These are phyloP conservation scores for Ariopsis seemanni DNA, from an alignment of 2,113 vertebrate species.

Conservation along the genomic window DNA sequence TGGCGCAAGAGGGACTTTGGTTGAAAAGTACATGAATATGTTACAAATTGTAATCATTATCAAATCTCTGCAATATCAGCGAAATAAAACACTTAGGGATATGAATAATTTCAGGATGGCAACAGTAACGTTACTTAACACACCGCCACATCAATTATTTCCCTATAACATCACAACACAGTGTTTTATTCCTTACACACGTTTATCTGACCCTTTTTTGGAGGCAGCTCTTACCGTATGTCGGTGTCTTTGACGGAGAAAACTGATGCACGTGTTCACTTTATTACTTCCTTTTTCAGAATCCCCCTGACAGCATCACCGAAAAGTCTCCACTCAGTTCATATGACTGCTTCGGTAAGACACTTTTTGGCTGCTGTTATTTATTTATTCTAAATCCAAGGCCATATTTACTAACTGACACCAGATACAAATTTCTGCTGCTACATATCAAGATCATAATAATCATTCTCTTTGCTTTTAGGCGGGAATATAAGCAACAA, in stretches of 20 bases:
- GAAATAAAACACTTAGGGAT: neutral
- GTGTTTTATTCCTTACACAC: neutral
- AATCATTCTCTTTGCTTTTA: neutral
- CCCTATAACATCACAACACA: neutral
- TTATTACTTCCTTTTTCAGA: neutral
- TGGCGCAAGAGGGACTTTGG: too few relatives aligned
- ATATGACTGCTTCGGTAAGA: neutral
- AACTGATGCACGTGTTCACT: neutral
- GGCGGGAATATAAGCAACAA: accelerated
- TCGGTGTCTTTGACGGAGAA: neutral
- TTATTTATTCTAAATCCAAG: neutral
- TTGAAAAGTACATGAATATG: neutral
- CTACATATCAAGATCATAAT: neutral
- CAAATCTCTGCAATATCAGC: neutral
- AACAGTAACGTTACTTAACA: neutral
- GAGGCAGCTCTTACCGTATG: neutral
- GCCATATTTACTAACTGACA: too few relatives aligned
- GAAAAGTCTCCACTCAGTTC: neutral
- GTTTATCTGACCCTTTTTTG: neutral
- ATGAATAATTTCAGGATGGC: neutral
- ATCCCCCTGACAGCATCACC: neutral
- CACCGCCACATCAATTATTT: neutral
- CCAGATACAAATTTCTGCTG: too few relatives aligned
- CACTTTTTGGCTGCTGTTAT: neutral
- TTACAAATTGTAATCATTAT: neutral